Evolutionary conservation across 2,888 invertebrate genomes (phyloP), one percentile per base, ranked within the genome.

Genomic region (Eupithecia centaureata): DNA sequence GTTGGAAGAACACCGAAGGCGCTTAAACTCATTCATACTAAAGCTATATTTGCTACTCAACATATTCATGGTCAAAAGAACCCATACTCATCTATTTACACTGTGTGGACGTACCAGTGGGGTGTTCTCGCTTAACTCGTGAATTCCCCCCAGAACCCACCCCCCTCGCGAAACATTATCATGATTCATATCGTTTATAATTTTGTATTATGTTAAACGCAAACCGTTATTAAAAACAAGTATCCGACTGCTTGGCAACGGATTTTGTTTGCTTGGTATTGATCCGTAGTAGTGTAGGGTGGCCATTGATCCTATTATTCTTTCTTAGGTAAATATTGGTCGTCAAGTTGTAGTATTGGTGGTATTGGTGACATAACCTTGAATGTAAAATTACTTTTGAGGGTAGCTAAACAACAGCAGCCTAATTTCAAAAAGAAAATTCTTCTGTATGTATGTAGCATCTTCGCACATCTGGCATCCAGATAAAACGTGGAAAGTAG

Each of bases 101-200:
- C 57, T 57, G 82, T 80, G 82, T 78, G 80, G n/a, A n/a, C n/a
- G n/a, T n/a, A n/a, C n/a, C n/a, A 64, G 61, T 38, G 76, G 75
- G 35, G 51, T 32, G 35, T 35, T 51, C 69, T 70, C 84, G 83
- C 82, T 80, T 82, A 90, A 92, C 82, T 91, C 91, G 91, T 90
- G 91, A 91, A 92, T 91, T 90, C 89, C 91, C 90, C 88, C 87
- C 10, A 15, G 90, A 87, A 66, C 87, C 86, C 86, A 65, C 28
- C 47, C 88, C 86, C 88, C 86, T 83, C 86, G 84, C 86, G 82
- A 85, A 87, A 89, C 90, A 90, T 91, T 91, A 92, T 91, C 91
- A 90, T 92, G 92, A 92, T 92, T 92, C 91, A 92, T 91, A 91
- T 90, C 91, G 89, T 89, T 92, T 92, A 91, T 92, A 92, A 92